Conservation (phyloP, 1,140 invertebrate genomes). For the Pogonomyrmex californicus region DNA sequence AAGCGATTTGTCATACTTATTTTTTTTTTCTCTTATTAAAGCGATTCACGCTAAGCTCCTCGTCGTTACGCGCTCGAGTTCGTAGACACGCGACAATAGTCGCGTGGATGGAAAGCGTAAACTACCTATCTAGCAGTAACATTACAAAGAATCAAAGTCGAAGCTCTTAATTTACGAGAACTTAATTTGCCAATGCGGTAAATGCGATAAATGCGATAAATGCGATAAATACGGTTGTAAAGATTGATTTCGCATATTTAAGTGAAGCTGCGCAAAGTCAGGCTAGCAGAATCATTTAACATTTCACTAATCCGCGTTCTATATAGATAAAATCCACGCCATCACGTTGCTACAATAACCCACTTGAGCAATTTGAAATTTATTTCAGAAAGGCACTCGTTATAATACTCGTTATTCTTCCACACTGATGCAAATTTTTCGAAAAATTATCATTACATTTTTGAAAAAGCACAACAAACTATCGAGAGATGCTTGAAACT, state of each 20-base stretch:
- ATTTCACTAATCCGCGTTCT: not conserved
- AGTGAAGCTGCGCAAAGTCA: not conserved
- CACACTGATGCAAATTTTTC: not conserved
- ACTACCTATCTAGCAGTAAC: not conserved
- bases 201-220: too few relatives aligned
- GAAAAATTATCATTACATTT: not conserved
- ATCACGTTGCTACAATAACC: not conserved
- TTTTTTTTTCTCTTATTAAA: not conserved
- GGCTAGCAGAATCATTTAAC: not conserved
- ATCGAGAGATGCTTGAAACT: not conserved
- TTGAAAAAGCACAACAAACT: not conserved
- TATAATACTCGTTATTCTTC: not conserved
- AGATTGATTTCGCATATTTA: constrained; percentile 11
- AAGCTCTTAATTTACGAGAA: too few relatives aligned
- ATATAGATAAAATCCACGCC: too few relatives aligned
- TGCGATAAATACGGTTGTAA: not conserved
- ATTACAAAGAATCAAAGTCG: too few relatives aligned
- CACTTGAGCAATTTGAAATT: not conserved
- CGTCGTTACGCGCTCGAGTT: not conserved
- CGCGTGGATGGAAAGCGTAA: not conserved
- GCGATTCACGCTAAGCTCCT: not conserved
- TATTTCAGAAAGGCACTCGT: not conserved
- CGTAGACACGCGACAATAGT: not conserved
- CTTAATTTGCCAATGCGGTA: too few relatives aligned
- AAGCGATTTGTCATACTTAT: not conserved